Base-by-base conservation (phyloP, 2,797 vertebrate genomes). In the Cryptoblepharus egeriae region DNA sequence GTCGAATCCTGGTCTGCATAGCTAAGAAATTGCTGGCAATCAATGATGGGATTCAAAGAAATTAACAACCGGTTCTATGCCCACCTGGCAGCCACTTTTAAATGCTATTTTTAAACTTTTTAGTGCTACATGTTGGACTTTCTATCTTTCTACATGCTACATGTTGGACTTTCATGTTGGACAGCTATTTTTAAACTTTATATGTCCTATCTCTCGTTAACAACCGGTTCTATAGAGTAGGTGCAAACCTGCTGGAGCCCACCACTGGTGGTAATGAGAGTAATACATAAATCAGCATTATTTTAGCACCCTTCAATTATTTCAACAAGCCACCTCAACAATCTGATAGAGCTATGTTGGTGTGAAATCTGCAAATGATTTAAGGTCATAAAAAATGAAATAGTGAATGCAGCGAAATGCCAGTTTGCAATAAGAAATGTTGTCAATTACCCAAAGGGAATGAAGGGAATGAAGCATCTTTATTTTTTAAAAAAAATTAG, bases 321-420 rank as follows among this genome's bases (percentile, higher is more conserved):
- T 64, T 81, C 13, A 77, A 55, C 37, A 20, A 0, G 70, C n/a
- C 70, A 71, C 6, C 22, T 37, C 67, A 4, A 32, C 82, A 79
- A 60, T 22, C 1, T 45, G 42, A 45, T 1, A 49, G 0, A 0
- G 3, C 42, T 1, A 0, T 77, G 75, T 75, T 75, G 73, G 32
- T 22, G 65, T 49, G 65, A 85, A 90, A 73, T 2, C 1, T 82
- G 58, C 32, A 69, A 6, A 65, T 74, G 24, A 80, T 69, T 80
- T 24, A 80, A 81, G 13, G 1, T 1, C 87, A 78, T 39, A 42
- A 83, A 39, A 83, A 30, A 78, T 57, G 45, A 72, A 83, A 83
- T 82, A 69, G 5, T 37, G 30, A 26, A 69, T 39, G 2, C 3
- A 37, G 32, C 45, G 28, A 30, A 79, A 85, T 79, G 65, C 49